phyloP scores from a whole-genome alignment of 2,797 vertebrate species.

The Netta rufina region DNA sequence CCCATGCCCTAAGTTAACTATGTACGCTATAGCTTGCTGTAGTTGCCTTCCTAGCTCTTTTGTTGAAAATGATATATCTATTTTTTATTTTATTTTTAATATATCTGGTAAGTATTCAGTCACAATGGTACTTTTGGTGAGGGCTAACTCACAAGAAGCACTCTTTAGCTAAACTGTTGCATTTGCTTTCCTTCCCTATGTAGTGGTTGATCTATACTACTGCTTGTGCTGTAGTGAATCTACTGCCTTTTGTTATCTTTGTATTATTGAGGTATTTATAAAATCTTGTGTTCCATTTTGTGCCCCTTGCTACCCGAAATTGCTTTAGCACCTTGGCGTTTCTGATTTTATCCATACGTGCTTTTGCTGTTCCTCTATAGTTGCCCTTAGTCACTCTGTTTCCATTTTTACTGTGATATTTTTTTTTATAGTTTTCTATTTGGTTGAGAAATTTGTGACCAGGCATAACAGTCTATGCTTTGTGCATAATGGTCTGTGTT shows the following conservation, averaged over 20 bases:
- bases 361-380: neutral
- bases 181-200: neutral
- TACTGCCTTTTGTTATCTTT: neutral
- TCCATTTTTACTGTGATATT: neutral
- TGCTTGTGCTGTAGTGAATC: neutral
- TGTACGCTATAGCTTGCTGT: neutral
- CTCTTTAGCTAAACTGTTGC: neutral
- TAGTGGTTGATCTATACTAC: neutral
- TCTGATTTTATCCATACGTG: neutral
- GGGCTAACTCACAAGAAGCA: neutral
- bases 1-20: neutral
- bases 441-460: neutral
- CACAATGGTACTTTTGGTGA: neutral
- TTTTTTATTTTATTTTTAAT: neutral
- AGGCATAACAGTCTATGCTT: neutral
- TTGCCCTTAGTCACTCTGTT: neutral
- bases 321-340: neutral
- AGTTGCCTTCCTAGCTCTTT: neutral
- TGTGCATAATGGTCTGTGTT: neutral
- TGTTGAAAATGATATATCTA: neutral
- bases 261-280: neutral
- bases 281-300: neutral
- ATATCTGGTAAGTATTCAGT: neutral
- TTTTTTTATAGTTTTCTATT: constrained; percentile 3
- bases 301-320: neutral